Base-by-base conservation (phyloP, 2,888 invertebrate genomes). In the Parascotia fuliginaria region DNA sequence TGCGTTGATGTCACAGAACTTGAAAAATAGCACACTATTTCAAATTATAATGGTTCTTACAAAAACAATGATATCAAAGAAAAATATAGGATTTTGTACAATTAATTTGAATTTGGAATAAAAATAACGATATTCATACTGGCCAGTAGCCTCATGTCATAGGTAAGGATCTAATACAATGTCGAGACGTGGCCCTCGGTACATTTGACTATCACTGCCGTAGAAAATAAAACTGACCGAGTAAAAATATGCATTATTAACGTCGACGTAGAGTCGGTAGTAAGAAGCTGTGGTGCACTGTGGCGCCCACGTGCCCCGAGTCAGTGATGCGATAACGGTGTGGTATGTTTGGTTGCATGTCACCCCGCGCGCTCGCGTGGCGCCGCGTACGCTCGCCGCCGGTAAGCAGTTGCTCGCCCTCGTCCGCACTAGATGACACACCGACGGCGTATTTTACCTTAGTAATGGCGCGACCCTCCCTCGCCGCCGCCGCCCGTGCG, bases 231-330 rank as follows among this genome's bases (percentile, higher is more conserved):
- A 51, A 59, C 68, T 55, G 58, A 58, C 56, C 55, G 57, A 65
- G 81, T 81, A 83, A 86, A 88, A 87, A 89, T 87, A 89, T 89
- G 88, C 89, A 89, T 88, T 88, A 87, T 86, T 78, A 52, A 65
- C 73, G 77, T 62, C 50, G 60, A 58, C 54, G 27, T 36, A 34
- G 27, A 57, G 56, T 55, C 69, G 64, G 61, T 61, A 11, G 60
- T 33, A 19, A 28, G 52, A 46, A 40, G 51, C 51, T 51, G 41
- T 19, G 56, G 55, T 53, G 49, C 38, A 15, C 3, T 22, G 42
- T 36, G 31, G 44, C n/a, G n/a, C n/a, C n/a, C 13, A 27, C 42
- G 33, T 31, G 50, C 41, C 52, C 42, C 51, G 59, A 47, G 60
- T 61, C 62, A 58, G 53, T 56, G 69, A 67, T 72, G 76, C 72